Conservation (phyloP, 2,797 vertebrate species). For the Esox masquinongy region DNA sequence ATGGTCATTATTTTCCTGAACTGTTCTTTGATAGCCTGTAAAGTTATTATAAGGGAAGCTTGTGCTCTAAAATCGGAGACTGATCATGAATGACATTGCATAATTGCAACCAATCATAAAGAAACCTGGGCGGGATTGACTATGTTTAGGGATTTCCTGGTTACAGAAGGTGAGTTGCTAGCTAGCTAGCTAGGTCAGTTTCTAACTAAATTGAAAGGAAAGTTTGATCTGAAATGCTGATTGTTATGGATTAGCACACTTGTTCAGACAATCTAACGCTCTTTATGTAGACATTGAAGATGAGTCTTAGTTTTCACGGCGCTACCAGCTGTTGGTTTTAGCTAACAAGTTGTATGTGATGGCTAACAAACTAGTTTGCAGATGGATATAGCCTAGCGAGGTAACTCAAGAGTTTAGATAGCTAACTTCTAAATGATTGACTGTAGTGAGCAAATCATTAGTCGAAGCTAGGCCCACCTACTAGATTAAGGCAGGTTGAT, state of each 20-base stretch:
- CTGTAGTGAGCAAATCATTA: neutral
- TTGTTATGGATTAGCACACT: neutral
- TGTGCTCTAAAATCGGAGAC: neutral
- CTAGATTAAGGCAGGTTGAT: neutral
- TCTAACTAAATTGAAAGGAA: constrained; percentile 22
- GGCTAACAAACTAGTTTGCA: neutral
- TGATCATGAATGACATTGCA: neutral
- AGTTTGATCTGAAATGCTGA: neutral
- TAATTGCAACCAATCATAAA: constrained; percentile 2
- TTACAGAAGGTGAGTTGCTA: constrained; percentile 73
- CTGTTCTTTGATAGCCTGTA: neutral
- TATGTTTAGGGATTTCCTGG: constrained; percentile 74
- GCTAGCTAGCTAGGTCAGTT: constrained; percentile 62
- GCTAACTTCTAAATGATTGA: neutral
- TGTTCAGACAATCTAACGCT: neutral
- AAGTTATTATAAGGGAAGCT: neutral
- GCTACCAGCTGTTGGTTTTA: neutral
- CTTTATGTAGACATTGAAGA: neutral
- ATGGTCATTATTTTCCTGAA: no score
- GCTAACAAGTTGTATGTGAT: neutral
- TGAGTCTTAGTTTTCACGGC: neutral
- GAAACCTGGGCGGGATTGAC: constrained; percentile 35
- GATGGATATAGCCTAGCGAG: constrained; percentile 2
- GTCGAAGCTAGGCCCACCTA: neutral
- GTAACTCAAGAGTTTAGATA: neutral